Conservation (phyloP, 2,888 invertebrate species). For the Drosophila cognata region DNA sequence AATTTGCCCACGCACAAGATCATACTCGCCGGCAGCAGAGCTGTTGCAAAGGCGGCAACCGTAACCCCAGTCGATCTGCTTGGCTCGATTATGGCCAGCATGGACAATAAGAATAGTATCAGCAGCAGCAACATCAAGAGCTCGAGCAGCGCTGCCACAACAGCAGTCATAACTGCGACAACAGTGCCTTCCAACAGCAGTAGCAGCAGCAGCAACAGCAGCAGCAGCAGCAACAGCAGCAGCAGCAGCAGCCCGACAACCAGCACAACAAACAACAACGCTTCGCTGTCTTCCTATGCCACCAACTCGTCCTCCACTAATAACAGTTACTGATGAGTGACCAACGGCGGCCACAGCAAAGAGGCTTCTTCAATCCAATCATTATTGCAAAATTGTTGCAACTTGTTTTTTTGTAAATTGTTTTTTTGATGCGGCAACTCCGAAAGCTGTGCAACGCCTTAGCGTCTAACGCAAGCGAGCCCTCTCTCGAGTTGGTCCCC, state of each 20-base stretch:
- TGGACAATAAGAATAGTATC: conserved; percentile 81
- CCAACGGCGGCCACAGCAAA: conserved; percentile 25
- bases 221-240: conserved; percentile 18
- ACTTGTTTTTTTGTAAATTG: conserved; percentile 48
- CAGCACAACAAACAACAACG: conserved; percentile 33
- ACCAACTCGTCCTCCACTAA: conserved; percentile 43
- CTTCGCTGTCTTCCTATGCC: conserved; percentile 56
- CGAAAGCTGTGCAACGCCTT: conserved; percentile 14
- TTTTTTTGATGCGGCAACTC: conserved; percentile 35
- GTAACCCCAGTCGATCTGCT: conserved; percentile 81
- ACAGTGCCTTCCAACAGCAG: conserved; percentile 3
- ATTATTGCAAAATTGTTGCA: conserved; percentile 43
- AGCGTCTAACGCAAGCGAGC: conserved; percentile 49
- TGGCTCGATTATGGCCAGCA: conserved; percentile 85
- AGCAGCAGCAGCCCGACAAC: conserved; percentile 35
- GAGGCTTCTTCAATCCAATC: conserved; percentile 59
- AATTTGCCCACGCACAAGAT: conserved; percentile 71
- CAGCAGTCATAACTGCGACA: conserved; percentile 25
- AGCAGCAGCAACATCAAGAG: conserved; percentile 47
- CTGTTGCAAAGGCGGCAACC: conserved; percentile 43
- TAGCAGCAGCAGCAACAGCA: conserved; percentile 4
- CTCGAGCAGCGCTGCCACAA: conserved; percentile 15
- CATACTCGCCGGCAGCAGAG: conserved; percentile 60
- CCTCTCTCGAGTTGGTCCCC: conserved; percentile 22
- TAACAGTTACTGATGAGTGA: conserved; percentile 61